Base-by-base conservation (phyloP, 1,140 invertebrate genomes). In the Caenorhabditis tropicalis region DNA sequence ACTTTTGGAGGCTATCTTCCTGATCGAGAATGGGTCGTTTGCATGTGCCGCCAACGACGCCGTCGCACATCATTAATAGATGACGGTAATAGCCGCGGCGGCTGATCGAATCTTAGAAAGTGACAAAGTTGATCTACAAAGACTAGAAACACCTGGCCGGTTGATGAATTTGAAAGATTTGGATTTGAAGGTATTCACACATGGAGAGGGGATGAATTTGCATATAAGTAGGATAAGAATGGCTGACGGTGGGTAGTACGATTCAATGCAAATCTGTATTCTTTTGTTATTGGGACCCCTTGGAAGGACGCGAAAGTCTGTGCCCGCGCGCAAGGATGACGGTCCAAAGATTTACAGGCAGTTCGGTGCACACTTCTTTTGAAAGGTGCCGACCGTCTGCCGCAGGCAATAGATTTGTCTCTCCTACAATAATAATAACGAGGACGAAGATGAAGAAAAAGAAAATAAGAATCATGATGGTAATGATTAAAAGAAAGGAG, bases 61-160 rank as follows among this genome's bases (percentile, higher is more conserved):
- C 58, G 65, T 74, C 65, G 36, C 65, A 74, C 65, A 74, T 74
- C 65, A 74, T 74, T 74, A 74, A 74, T 33, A 74, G 65, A 74
- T 46, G 36, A n/a, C 53, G 53, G 65, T 46, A 43, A 43, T 46
- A 74, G 6, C 36, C 19, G 36, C 0, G 9, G 65, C 65, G 33
- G 65, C n/a, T 43, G 65, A 74, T 74, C 5, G 65, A 31, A 74
- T 74, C 65, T 74, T 74, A 74, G 65, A 74, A 74, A 36, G 58
- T 65, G 58, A 74, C 36, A 74, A 74, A 74, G 27, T 74, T 74
- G 27, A 1, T 46, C 65, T 65, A 27, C 53, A 36, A 65, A 65
- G 31, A 36, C 15, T 51, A 5, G 48, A 56, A 46, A 74, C 65
- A 74, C 65, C 65, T 74, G 65, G 15, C 9, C 1, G 21, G 65